phyloP scores from a whole-genome alignment of 2,113 vertebrate species.

The Salminus brasiliensis region DNA sequence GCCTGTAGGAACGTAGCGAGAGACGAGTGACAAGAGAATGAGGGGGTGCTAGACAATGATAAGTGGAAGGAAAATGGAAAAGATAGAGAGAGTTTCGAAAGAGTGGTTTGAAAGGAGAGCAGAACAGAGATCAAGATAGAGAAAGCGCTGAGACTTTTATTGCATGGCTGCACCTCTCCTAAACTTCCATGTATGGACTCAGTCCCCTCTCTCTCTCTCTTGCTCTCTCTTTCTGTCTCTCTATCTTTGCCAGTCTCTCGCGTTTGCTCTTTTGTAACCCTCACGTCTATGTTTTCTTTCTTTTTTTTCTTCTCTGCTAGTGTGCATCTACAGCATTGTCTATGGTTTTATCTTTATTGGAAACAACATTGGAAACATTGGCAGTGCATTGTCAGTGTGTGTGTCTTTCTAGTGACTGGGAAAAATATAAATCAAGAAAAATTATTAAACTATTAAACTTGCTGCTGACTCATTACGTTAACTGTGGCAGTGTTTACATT shows the following conservation, averaged over 20 bases:
- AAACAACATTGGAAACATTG: no score
- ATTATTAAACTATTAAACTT: neutral
- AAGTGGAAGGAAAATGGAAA: neutral
- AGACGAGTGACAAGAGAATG: no score
- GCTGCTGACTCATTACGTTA: neutral
- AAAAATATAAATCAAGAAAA: neutral
- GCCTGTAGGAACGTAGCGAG: neutral
- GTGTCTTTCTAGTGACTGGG: neutral
- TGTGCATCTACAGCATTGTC: neutral
- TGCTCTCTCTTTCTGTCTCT: neutral
- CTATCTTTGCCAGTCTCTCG: no score
- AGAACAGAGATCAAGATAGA: neutral
- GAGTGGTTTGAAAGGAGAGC: neutral
- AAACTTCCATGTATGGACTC: slow-evolving; percentile 73
- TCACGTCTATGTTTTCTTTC: neutral
- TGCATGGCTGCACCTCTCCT: slow-evolving; percentile 41
- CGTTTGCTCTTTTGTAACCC: neutral
- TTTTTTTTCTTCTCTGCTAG: neutral
- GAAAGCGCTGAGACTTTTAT: slow-evolving; percentile 12
- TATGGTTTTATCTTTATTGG: neutral
- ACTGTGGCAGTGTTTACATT: neutral
- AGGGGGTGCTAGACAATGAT: no score
- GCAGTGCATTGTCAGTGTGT: neutral
- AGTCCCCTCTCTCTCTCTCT: slow-evolving; percentile 40
- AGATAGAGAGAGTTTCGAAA: neutral